A percentile compares a stretch with the other conserved stretches of the same genome.
Conservation (phyloP, 2,888 invertebrate species). For the Shargacucullia verbasci region DNA sequence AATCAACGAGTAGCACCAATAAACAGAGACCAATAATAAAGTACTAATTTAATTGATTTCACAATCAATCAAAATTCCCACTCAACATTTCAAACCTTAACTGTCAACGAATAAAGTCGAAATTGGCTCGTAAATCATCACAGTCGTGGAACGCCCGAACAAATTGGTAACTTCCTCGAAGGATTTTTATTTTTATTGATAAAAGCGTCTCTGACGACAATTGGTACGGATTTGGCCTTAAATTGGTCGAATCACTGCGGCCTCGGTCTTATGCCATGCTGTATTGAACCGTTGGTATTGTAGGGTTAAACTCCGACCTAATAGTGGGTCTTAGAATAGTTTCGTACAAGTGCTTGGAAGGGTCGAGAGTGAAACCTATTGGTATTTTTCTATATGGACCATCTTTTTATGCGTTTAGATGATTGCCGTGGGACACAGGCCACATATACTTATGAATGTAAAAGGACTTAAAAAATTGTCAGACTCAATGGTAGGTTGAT, state of each 20-base stretch:
- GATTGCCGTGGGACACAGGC: too few species aligned
- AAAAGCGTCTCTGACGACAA: slow-evolving; percentile 82
- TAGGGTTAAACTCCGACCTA: slow-evolving; percentile 46
- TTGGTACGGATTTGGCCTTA: slow-evolving; percentile 83
- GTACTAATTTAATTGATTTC: slow-evolving; percentile 79
- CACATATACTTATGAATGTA: too few species aligned
- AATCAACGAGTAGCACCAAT: slow-evolving; percentile 59
- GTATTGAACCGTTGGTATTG: slow-evolving; percentile 36
- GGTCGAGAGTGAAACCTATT: slow-evolving; percentile 5
- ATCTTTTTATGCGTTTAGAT: too few species aligned
- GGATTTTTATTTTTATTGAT: slow-evolving; percentile 87
- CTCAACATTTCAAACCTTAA: slow-evolving; percentile 37
- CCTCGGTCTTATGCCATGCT: slow-evolving; percentile 58
- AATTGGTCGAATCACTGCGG: slow-evolving; percentile 76
- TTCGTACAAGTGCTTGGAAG: slow-evolving; percentile 26
- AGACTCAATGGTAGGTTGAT: too few species aligned
- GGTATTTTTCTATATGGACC: too few species aligned
- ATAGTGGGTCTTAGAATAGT: slow-evolving; percentile 32
- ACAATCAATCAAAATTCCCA: slow-evolving; percentile 65
- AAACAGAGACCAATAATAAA: slow-evolving; percentile 67
- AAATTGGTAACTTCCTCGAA: slow-evolving; percentile 86
- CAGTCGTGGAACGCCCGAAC: slow-evolving; percentile 65
- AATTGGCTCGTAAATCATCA: slow-evolving; percentile 36
- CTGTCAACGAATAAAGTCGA: slow-evolving; percentile 35
- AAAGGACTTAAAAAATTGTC: too few species aligned